Evolutionary conservation across 2,888 invertebrate species (phyloP), one percentile per base, ranked within the genome.

Genomic region (Yponomeuta sedellus): DNA sequence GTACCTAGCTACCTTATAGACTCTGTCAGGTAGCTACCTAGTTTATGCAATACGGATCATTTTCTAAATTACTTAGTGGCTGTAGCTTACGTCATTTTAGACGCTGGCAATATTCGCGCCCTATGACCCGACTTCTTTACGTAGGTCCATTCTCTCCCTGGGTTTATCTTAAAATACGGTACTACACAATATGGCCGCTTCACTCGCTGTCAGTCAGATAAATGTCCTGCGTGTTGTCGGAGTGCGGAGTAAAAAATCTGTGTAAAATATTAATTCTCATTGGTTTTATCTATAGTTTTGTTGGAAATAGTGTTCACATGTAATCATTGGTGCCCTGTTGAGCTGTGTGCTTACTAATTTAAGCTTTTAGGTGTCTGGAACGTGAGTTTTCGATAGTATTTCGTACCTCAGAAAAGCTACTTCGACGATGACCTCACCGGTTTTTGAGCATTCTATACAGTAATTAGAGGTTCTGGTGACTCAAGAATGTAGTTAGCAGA

Each of bases 31-130:
- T n/a, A n/a, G 25, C 25, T 5, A 25, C 16, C 2, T 52, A 2
- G 12, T 52, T 52, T 52, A 16, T 4, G 44, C 16, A 52, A 52
- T 12, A 34, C 16, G 16, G 44, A 2, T 16, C 12, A 52, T 62
- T 34, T 28, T 62, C 34, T 28, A 62, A 22, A 22, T 12, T 62
- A 62, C 62, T 8, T 19, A 10, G 34, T 2, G 25, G 11, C 25
- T 12, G 61, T 68, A 68, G 77, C 71, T 87, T 80, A 86, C 88
- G 87, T 88, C 88, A 88, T 82, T 73, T 71, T 69, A 76, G 70
- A 74, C 10, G 77, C 82, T 86, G 86, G 87, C 85, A 85, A 82
- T 64, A 44, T 25, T 52, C 22, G 44, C 68, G 44, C 65, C 64
- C 64, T 74, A 73, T 71, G 76, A 83, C 11, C 56, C 85, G 72